These are phyloP conservation scores for Megastigmus dorsalis DNA, from an alignment of 2,888 invertebrate genomes.

Conservation along the genomic window DNA sequence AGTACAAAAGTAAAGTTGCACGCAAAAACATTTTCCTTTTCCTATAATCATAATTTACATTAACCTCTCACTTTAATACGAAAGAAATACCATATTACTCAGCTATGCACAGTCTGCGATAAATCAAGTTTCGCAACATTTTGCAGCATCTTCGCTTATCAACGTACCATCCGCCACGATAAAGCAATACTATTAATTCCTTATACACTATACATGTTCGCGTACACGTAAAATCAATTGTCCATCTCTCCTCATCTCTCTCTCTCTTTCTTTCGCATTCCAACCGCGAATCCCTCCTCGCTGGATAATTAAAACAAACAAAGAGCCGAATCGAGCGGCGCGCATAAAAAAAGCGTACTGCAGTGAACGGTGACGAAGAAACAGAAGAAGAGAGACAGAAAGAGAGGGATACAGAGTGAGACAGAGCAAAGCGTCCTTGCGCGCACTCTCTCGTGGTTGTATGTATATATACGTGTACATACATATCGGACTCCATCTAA, in stretches of 20 bases:
- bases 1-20: no score
- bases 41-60: no score
- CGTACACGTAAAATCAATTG: constrained; percentile 31
- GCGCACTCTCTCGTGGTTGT: background rate
- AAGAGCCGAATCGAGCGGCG: constrained; percentile 55
- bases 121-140: no score
- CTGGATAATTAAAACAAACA: constrained; percentile 67
- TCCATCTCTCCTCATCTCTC: background rate
- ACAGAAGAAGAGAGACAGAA: background rate
- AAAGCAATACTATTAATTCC: constrained; percentile 28
- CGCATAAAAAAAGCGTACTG: background rate
- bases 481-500: no score
- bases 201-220: background rate
- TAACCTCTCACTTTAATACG: no score
- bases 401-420: background rate
- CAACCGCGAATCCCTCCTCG: constrained; percentile 18
- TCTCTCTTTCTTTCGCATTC: background rate
- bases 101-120: no score
- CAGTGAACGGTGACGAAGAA: no score
- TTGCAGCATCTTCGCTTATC: no score
- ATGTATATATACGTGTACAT: background rate
- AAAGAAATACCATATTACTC: no score
- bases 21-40: no score
- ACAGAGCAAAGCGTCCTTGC: background rate
- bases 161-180: no score